These are phyloP conservation scores for Chironomus striatipennis DNA, from an alignment of 1,140 invertebrate species.

Conservation along the genomic window DNA sequence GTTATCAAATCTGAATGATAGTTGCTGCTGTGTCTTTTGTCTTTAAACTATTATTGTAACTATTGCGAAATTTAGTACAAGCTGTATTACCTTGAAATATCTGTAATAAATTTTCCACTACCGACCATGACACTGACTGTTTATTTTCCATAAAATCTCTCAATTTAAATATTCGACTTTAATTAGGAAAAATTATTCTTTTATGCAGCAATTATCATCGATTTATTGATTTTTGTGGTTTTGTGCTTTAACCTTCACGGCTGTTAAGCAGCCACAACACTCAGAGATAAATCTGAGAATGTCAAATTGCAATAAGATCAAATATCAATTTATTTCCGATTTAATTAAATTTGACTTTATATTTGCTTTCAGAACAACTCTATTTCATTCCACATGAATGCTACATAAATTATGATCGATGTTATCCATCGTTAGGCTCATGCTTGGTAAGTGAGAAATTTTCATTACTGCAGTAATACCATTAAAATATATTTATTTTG, in stretches of 20 bases:
- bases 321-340: background rate
- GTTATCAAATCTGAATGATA: too few species aligned
- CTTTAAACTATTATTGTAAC: too few species aligned
- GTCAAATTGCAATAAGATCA: background rate
- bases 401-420: constrained; percentile 4
- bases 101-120: too few species aligned
- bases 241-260: background rate
- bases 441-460: constrained; percentile 5
- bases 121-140: too few species aligned
- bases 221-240: background rate
- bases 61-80: too few species aligned
- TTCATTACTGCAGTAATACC: too few species aligned
- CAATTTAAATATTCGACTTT: too few species aligned
- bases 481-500: too few species aligned
- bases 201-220: background rate
- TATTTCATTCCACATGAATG: constrained; percentile 10
- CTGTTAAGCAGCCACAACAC: background rate
- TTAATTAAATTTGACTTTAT: background rate
- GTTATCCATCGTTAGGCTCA: constrained; percentile 4
- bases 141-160: too few species aligned
- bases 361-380: constrained; percentile 1
- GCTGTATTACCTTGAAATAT: too few species aligned
- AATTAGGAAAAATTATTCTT: too few species aligned
- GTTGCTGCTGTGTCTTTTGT: too few species aligned
- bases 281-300: background rate